Percentiles rank a stretch among this genome's conserved stretches.
phyloP scores from a whole-genome alignment of 2,797 vertebrate species.

The Enoplosus armatus region DNA sequence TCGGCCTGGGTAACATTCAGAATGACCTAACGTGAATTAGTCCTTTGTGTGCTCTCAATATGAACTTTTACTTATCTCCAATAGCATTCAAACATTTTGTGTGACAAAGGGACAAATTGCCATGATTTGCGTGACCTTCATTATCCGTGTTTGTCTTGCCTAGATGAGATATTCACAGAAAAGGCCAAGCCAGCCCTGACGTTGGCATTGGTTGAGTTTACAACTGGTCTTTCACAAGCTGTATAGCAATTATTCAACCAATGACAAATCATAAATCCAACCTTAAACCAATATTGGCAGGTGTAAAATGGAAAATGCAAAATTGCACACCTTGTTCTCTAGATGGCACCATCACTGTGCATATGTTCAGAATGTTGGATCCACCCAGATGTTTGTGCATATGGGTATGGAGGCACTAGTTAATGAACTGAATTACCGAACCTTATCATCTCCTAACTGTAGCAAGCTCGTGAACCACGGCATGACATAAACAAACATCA shows the following conservation, averaged over 20 bases:
- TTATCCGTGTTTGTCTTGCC: constrained; percentile 75
- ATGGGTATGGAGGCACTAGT: neutral
- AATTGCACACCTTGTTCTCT: constrained; percentile 49
- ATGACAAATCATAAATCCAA: neutral
- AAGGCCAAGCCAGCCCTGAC: constrained; percentile 9
- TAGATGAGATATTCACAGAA: constrained; percentile 61
- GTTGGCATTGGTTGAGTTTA: constrained; percentile 9
- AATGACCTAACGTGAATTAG: constrained; percentile 73
- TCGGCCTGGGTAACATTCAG: constrained; percentile 65
- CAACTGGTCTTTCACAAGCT: neutral
- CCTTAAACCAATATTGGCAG: neutral
- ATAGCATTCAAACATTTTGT: constrained; percentile 58
- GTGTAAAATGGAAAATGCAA: neutral
- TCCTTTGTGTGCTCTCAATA: constrained; percentile 74
- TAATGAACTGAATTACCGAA: constrained; percentile 15
- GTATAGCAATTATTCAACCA: neutral
- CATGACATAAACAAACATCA: constrained; percentile 15
- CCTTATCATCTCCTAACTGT: constrained; percentile 6
- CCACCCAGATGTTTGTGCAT: constrained; percentile 13
- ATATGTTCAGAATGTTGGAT: neutral
- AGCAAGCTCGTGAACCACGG: constrained; percentile 13
- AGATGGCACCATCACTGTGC: constrained; percentile 58
- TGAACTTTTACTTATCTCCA: constrained; percentile 73
- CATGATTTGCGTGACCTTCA: constrained; percentile 74
- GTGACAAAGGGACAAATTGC: constrained; percentile 55